Percentiles rank a stretch among this genome's conserved stretches.
phyloP scores from a whole-genome alignment of 2,797 vertebrate species.

The Chiroxiphia lanceolata region DNA sequence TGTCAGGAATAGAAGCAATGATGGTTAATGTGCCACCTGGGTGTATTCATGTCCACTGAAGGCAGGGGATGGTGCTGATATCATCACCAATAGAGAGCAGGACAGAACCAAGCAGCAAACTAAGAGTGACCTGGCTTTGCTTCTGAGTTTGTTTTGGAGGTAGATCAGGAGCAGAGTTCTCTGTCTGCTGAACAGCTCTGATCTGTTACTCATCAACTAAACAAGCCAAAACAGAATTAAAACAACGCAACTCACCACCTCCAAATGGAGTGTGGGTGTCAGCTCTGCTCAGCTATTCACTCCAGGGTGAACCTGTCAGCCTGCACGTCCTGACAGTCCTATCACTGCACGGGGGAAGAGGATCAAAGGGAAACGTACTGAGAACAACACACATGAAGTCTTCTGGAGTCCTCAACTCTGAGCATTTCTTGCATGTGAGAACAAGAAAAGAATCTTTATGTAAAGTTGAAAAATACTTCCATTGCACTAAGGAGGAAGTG shows the following conservation, averaged over 20 bases:
- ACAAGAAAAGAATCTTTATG: background rate
- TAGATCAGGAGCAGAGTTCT: background rate
- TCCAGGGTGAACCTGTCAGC: background rate
- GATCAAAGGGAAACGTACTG: background rate
- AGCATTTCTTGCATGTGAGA: background rate
- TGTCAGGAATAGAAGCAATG: background rate
- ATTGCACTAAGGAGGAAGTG: background rate
- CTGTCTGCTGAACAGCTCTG: background rate
- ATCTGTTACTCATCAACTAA: background rate
- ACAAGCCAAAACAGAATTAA: background rate
- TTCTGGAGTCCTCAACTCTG: background rate
- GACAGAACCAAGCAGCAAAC: background rate
- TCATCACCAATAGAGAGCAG: background rate
- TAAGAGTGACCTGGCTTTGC: background rate
- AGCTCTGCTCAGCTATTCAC: background rate
- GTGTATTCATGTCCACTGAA: background rate
- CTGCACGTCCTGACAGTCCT: background rate
- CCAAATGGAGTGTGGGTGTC: background rate
- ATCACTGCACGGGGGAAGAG: fast-evolving
- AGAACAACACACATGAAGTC: background rate
- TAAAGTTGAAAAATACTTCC: background rate
- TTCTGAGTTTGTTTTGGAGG: background rate
- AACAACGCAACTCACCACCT: background rate
- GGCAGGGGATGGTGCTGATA: background rate
- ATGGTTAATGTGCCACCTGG: background rate